phyloP scores from a whole-genome alignment of 2,888 invertebrate species.

The Synanthedon myopaeformis region DNA sequence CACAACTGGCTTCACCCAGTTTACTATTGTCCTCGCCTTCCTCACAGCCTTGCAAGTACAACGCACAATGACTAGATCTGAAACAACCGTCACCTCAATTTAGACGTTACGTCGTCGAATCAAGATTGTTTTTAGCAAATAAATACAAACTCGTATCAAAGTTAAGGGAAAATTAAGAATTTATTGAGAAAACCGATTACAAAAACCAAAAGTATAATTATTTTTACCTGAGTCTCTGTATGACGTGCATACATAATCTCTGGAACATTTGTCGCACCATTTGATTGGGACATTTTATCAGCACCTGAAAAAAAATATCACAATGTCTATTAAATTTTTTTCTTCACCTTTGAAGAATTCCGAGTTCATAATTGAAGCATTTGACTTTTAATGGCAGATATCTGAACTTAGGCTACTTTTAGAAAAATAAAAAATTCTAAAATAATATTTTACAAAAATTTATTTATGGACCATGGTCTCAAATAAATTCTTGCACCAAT shows the following conservation, averaged over 20 bases:
- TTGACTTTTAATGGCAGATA: too few relatives aligned
- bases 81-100: constrained; percentile 16
- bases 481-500: too few relatives aligned
- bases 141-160: constrained; percentile 2
- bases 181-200: too few relatives aligned
- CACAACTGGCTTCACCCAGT: constrained; percentile 85
- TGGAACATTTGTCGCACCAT: constrained; percentile 98
- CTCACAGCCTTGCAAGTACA: constrained; percentile 72
- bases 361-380: too few relatives aligned
- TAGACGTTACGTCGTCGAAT: neutral
- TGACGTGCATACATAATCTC: constrained; percentile 93
- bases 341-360: too few relatives aligned
- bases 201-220: too few relatives aligned
- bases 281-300: constrained; percentile 96
- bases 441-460: too few relatives aligned
- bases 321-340: neutral
- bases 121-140: neutral
- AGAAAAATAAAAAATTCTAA: too few relatives aligned
- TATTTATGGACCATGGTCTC: too few relatives aligned
- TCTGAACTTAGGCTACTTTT: too few relatives aligned
- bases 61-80: constrained; percentile 74
- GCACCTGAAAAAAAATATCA: constrained; percentile 70
- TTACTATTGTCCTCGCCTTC: constrained; percentile 70
- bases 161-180: too few relatives aligned
- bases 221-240: constrained; percentile 83